Evolutionary conservation across 2,113 vertebrate genomes (phyloP).

Genomic region (Felis chaus): DNA sequence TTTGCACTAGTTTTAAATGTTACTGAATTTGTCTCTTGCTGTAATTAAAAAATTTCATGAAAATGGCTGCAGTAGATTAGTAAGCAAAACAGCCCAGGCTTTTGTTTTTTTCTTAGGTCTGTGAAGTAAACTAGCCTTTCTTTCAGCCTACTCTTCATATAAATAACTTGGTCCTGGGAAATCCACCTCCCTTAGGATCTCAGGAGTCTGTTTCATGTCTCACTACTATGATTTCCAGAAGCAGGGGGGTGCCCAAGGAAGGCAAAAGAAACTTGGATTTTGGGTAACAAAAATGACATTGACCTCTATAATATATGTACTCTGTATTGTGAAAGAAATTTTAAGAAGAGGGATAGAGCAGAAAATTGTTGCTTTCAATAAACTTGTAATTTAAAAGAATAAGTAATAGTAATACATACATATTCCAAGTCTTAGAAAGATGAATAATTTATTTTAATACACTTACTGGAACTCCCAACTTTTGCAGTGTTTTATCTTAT

Average conservation of each 20-base stretch:
- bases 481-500: background rate
- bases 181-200: background rate
- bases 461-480: background rate
- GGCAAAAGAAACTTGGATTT: slow-evolving; percentile 8
- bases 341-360: background rate
- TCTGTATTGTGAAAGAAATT: background rate
- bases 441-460: slow-evolving; percentile 16
- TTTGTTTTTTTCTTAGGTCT: background rate
- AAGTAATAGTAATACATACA: background rate
- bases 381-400: background rate
- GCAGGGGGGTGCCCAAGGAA: background rate
- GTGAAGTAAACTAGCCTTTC: background rate
- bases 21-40: background rate
- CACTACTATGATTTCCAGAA: background rate
- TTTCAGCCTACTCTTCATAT: background rate
- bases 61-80: background rate
- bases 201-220: background rate
- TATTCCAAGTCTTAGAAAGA: background rate
- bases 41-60: slow-evolving; percentile 12
- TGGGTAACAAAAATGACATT: background rate
- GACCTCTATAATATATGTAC: background rate
- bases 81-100: slow-evolving; percentile 14
- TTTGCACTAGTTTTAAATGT: background rate
- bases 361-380: background rate
- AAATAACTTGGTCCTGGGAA: slow-evolving; percentile 40